A percentile compares a stretch with the other conserved stretches of the same genome.
Conservation (phyloP, 1,140 invertebrate species). For the Potamilus streckersoni region DNA sequence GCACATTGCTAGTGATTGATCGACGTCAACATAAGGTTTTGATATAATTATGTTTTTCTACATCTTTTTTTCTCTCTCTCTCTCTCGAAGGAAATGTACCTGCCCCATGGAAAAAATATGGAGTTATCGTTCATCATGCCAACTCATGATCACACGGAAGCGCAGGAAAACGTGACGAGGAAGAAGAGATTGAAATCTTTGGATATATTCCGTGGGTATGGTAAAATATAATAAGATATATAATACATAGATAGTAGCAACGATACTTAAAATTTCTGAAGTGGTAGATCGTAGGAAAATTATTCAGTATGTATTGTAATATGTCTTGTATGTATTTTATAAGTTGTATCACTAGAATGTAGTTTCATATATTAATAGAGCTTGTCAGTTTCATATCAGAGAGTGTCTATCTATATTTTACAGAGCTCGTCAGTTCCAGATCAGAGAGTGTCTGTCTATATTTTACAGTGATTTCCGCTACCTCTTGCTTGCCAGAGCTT, state of each 20-base stretch:
- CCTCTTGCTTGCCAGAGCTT: too few relatives aligned
- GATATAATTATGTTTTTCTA: neutral
- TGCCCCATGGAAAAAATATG: neutral
- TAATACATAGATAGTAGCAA: neutral
- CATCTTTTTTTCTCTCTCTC: neutral
- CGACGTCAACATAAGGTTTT: neutral
- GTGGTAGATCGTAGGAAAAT: too few relatives aligned
- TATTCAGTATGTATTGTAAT: too few relatives aligned
- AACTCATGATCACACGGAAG: neutral
- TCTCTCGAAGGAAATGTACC: neutral
- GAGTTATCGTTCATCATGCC: neutral
- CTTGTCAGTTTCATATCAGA: too few relatives aligned
- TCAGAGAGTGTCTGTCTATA: too few relatives aligned
- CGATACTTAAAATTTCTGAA: neutral
- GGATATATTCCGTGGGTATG: constrained; percentile 84
- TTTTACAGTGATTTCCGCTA: too few relatives aligned
- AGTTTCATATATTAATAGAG: too few relatives aligned
- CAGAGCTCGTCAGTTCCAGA: too few relatives aligned
- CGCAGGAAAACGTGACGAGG: constrained; percentile 14
- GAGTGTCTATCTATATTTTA: too few relatives aligned
- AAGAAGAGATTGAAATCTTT: constrained; percentile 71
- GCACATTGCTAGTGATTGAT: neutral
- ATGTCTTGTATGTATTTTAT: too few relatives aligned
- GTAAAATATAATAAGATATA: neutral
- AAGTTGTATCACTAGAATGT: too few relatives aligned